These are phyloP conservation scores for Drosophila nigritarsus DNA, from an alignment of 2,888 invertebrate species.

Conservation along the genomic window DNA sequence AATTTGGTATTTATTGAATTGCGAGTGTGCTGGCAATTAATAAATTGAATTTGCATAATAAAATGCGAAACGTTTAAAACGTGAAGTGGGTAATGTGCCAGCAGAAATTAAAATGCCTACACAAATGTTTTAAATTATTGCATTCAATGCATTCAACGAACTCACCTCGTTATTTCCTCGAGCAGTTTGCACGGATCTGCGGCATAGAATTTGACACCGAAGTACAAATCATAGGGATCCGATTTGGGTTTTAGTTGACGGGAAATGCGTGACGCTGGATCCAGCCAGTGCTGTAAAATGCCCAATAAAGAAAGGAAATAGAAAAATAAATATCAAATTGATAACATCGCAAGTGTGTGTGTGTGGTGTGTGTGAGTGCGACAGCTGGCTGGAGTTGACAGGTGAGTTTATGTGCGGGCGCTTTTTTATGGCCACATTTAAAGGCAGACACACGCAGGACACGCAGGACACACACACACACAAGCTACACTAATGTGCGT, in stretches of 20 bases:
- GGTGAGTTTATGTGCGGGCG: conserved; percentile 30
- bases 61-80: conserved; percentile 49
- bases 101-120: background rate
- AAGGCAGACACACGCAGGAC: conserved; percentile 17
- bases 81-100: conserved; percentile 3
- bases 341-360: conserved; percentile 27
- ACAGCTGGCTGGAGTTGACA: conserved; percentile 34
- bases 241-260: conserved; percentile 92
- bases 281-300: conserved; percentile 94
- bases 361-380: conserved; percentile 1
- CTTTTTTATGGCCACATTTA: conserved; percentile 33
- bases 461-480: conserved; percentile 9
- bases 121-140: background rate
- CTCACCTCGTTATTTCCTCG: conserved; percentile 97
- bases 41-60: conserved; percentile 69
- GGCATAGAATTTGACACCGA: conserved; percentile 98
- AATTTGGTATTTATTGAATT: conserved; percentile 72
- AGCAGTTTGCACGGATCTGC: conserved; percentile 98
- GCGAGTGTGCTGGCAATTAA: conserved; percentile 57
- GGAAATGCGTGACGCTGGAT: conserved; percentile 94
- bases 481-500: conserved; percentile 41
- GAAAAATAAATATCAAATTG: conserved; percentile 41
- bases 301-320: conserved; percentile 38
- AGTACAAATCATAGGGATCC: conserved; percentile 94
- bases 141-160: conserved; percentile 3